phyloP scores from a whole-genome alignment of 2,113 vertebrate genomes.

The Patagioenas fasciata region DNA sequence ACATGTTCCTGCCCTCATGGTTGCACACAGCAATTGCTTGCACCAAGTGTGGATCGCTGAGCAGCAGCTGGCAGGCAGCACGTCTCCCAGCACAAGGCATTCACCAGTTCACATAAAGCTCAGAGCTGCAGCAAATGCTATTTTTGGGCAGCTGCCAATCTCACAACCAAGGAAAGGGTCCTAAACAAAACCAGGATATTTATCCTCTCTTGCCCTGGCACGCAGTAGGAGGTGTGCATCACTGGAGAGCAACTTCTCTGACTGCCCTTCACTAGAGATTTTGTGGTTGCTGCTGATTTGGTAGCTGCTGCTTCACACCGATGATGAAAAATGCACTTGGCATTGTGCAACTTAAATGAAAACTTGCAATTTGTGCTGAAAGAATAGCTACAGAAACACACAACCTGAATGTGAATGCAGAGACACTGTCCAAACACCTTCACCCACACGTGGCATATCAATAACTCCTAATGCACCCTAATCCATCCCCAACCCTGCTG shows the following conservation, averaged over 20 bases:
- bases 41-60: neutral
- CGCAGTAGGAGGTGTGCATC: rapidly evolving
- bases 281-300: neutral
- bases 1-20: rapidly evolving
- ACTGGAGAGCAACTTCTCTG: neutral
- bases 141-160: neutral
- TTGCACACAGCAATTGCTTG: neutral
- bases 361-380: neutral
- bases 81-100: neutral
- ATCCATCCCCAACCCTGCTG: neutral
- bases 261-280: neutral
- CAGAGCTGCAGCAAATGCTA: neutral
- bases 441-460: rapidly evolving
- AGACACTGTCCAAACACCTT: neutral
- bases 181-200: neutral
- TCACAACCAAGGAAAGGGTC: neutral
- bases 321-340: rapidly evolving
- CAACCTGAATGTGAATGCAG: neutral
- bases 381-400: neutral
- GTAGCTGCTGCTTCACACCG: neutral
- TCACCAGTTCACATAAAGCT: neutral
- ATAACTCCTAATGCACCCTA: neutral
- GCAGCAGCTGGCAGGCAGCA: neutral
- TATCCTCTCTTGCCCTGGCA: neutral
- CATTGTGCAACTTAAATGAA: neutral